Percentiles rank a stretch among this genome's conserved stretches.
Evolutionary conservation across 2,888 invertebrate genomes (phyloP).

Genomic region (Neocrepidodera transversa): DNA sequence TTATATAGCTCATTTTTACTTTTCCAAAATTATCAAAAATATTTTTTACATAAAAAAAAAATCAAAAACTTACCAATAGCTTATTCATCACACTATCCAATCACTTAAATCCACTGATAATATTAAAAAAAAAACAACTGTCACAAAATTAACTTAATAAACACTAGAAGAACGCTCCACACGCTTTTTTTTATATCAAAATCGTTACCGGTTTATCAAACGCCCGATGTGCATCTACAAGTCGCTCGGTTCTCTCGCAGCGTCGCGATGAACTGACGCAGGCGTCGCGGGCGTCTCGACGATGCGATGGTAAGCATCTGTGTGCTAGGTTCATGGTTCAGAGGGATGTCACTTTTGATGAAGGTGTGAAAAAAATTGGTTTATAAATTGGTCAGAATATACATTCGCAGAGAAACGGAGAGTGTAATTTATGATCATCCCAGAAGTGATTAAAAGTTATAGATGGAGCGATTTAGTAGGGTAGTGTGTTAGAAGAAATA

Average conservation of each 20-base stretch:
- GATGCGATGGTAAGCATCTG: constrained; percentile 18
- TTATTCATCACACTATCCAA: not conserved
- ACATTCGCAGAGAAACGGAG: constrained; percentile 3
- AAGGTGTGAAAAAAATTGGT: constrained; percentile 16
- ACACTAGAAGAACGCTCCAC: constrained; percentile 13
- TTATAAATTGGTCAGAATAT: constrained; percentile 11
- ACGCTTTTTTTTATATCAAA: constrained; percentile 24
- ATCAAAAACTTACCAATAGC: not conserved
- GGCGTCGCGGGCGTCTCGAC: constrained; percentile 41
- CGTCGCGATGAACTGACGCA: constrained; percentile 44
- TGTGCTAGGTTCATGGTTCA: constrained; percentile 14
- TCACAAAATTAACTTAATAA: constrained; percentile 18
- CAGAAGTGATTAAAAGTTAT: constrained; percentile 7
- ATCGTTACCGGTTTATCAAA: constrained; percentile 39
- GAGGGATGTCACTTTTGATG: constrained; percentile 22
- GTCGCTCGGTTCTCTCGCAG: constrained; percentile 35
- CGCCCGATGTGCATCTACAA: constrained; percentile 50
- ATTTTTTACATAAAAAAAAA: too few species aligned
- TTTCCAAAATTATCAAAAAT: too few species aligned
- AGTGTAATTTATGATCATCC: constrained; percentile 5
- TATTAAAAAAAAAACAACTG: constrained; percentile 8
- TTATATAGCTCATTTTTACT: too few species aligned
- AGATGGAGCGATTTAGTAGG: constrained; percentile 2
- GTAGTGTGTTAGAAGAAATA: not conserved
- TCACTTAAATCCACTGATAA: not conserved